Evolutionary conservation across 2,888 invertebrate genomes (phyloP).

Genomic region (Neoascia interrupta): DNA sequence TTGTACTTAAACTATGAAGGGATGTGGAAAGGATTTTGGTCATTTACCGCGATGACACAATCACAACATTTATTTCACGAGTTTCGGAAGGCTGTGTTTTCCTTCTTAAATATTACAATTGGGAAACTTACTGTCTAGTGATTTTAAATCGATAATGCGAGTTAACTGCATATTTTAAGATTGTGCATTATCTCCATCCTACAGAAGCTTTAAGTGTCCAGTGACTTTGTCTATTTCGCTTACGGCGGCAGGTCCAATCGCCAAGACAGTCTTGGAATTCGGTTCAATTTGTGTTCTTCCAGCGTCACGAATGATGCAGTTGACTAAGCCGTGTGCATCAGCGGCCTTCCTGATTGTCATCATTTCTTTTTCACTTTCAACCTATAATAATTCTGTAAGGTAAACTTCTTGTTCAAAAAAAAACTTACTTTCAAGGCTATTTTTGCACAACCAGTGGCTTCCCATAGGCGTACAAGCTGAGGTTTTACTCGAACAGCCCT

Average conservation of each 20-base stretch:
- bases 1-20: too few relatives aligned
- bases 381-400: constrained; percentile 74
- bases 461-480: constrained; percentile 82
- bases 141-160: constrained; percentile 31
- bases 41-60: not conserved
- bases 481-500: constrained; percentile 84
- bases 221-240: constrained; percentile 89
- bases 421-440: constrained; percentile 86
- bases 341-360: constrained; percentile 86
- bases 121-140: constrained; percentile 36
- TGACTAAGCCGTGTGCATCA: constrained; percentile 84
- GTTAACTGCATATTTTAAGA: too few relatives aligned
- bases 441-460: constrained; percentile 90
- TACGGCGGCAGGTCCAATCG: constrained; percentile 93
- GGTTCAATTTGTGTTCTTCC: constrained; percentile 95
- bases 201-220: constrained; percentile 92
- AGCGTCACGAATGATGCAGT: constrained; percentile 91
- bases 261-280: constrained; percentile 93
- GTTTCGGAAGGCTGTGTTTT: not conserved
- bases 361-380: constrained; percentile 88
- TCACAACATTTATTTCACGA: constrained; percentile 32
- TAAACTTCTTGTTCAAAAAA: constrained; percentile 17
- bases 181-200: constrained; percentile 77
- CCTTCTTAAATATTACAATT: constrained; percentile 29
- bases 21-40: not conserved